Conservation (phyloP, 2,113 vertebrate genomes). For the Corynorhinus townsendii region DNA sequence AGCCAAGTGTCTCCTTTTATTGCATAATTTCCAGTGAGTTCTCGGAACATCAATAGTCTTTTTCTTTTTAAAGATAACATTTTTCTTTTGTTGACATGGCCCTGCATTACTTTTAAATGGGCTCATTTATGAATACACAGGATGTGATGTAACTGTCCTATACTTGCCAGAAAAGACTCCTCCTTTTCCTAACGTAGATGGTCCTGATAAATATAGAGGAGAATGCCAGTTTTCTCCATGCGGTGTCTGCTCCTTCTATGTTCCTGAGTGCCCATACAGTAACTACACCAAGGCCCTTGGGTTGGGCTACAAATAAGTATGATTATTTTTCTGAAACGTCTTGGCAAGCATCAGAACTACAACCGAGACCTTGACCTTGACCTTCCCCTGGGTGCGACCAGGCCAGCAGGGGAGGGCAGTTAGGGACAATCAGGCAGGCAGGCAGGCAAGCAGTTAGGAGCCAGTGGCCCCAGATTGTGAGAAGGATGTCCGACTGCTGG, state of each 20-base stretch:
- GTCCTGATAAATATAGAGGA: background rate
- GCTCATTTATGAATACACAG: background rate
- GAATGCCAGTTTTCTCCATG: background rate
- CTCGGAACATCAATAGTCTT: background rate
- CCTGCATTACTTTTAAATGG: background rate
- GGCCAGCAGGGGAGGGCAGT: too few relatives aligned
- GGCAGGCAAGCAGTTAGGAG: too few relatives aligned
- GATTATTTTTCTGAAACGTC: background rate
- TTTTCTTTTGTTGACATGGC: background rate
- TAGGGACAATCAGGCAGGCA: too few relatives aligned
- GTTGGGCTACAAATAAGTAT: background rate
- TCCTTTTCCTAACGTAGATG: background rate
- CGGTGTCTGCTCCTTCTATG: background rate
- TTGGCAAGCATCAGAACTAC: background rate
- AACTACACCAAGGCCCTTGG: background rate
- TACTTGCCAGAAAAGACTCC: background rate
- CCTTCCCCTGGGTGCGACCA: background rate
- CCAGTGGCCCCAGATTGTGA: too few relatives aligned
- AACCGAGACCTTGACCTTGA: constrained; percentile 22
- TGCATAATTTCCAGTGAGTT: background rate
- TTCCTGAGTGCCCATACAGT: background rate
- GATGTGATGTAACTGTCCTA: background rate
- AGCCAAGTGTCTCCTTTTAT: background rate
- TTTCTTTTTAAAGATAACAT: background rate
- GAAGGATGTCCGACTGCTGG: too few relatives aligned